These are phyloP conservation scores for Gryllus longicercus DNA, from an alignment of 2,888 invertebrate species.

Conservation along the genomic window DNA sequence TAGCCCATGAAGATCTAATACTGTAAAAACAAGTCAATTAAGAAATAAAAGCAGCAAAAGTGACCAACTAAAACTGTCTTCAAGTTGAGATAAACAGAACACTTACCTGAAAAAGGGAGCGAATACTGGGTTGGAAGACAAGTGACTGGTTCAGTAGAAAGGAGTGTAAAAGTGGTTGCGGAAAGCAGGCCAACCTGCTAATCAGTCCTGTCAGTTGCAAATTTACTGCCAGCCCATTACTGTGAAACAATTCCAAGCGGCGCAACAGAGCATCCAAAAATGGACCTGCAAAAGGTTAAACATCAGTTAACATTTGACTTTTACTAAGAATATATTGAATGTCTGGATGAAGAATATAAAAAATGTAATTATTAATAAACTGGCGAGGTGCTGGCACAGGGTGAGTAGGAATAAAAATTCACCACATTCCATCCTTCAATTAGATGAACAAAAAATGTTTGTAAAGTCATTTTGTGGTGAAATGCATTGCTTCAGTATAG, in stretches of 20 bases:
- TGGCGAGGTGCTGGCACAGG: not conserved
- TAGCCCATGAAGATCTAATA: too few relatives aligned
- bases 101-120: conserved; percentile 82
- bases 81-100: conserved; percentile 3
- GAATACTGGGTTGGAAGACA: conserved; percentile 84
- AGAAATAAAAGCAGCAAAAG: too few relatives aligned
- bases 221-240: conserved; percentile 80
- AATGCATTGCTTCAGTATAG: too few relatives aligned
- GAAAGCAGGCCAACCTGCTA: conserved; percentile 80
- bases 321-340: not conserved
- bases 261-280: conserved; percentile 77
- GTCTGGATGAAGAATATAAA: not conserved
- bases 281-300: conserved; percentile 27
- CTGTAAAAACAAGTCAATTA: too few relatives aligned
- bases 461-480: too few relatives aligned
- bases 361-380: not conserved
- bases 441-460: not conserved
- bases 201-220: conserved; percentile 83
- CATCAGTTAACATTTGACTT: not conserved
- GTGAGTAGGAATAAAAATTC: not conserved
- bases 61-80: too few relatives aligned
- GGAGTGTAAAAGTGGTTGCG: conserved; percentile 83
- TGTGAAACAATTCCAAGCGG: conserved; percentile 78
- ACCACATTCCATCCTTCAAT: not conserved
- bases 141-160: conserved; percentile 81